Percentiles rank a stretch among this genome's conserved stretches.
These are phyloP conservation scores for Spisula solida DNA, from an alignment of 2,888 invertebrate species.

Conservation along the genomic window DNA sequence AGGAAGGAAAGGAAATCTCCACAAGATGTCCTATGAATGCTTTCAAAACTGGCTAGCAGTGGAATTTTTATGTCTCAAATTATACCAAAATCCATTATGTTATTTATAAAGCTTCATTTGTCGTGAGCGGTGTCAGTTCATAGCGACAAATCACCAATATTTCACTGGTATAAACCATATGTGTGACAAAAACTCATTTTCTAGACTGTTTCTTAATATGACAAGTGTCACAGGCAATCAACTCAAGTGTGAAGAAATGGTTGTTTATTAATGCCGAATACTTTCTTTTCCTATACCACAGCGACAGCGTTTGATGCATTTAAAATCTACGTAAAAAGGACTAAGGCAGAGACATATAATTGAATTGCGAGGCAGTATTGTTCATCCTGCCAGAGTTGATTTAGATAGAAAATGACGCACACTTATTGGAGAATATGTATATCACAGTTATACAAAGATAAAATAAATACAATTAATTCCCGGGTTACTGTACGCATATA, in stretches of 20 bases:
- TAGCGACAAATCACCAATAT: neutral
- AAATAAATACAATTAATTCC: neutral
- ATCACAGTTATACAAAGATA: neutral
- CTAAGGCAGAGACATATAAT: neutral
- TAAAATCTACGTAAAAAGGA: neutral
- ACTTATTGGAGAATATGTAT: neutral
- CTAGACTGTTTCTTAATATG: constrained; percentile 8
- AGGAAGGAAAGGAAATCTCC: neutral
- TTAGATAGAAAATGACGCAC: neutral
- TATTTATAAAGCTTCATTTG: neutral
- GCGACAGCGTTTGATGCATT: neutral
- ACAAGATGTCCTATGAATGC: constrained; percentile 11
- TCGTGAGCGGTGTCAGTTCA: neutral
- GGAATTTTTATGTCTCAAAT: constrained; percentile 1
- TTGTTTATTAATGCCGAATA: constrained; percentile 22
- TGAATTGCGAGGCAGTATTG: neutral
- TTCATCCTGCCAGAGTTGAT: neutral
- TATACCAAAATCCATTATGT: constrained; percentile 1
- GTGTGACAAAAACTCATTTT: constrained; percentile 36
- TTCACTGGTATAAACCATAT: neutral
- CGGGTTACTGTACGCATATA: neutral
- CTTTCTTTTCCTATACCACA: neutral
- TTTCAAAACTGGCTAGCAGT: neutral
- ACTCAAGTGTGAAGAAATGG: constrained; percentile 13
- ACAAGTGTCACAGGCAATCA: constrained; percentile 34